Evolutionary conservation across 2,888 invertebrate species (phyloP), one percentile per base, ranked within the genome.

Genomic region (Melipona bicolor): DNA sequence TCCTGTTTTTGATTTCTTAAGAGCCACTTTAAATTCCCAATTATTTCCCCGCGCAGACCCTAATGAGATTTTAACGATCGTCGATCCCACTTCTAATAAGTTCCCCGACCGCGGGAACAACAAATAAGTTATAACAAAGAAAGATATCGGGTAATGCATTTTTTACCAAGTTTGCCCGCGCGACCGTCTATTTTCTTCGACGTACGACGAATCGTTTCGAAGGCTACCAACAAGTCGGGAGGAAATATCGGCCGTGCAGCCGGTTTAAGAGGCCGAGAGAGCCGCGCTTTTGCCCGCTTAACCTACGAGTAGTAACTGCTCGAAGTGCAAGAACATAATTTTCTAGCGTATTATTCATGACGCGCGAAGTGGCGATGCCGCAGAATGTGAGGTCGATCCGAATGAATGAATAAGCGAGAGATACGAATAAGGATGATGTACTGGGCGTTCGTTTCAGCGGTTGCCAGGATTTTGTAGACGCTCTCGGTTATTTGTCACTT

Each of bases 291-390:
- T 11, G 62, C 62, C 36, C 36, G 72, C 64, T 32, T 32, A 36
- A 52, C 21, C 24, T 43, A 43, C 43, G 43, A 52, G 78, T 61
- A 52, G 78, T 61, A 68, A 78, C 72, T 32, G 68, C 56, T 43
- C 81, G 24, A 49, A 50, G 56, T 50, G 68, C 54, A 62, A 68
- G 69, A 73, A 69, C 68, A 61, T 79, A 73, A 81, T 81, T 79
- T 81, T 59, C 54, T 24, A 24, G 50, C 73, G 81, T 69, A 79
- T 79, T 81, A 81, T 79, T 73, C 79, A 79, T 71, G 68, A 56
- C 13, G 72, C 27, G 27, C 36, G 52, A 68, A 76, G 65, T 65
- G 74, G 64, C 32, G 50, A 64, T 64, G 64, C 64, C 11, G 64
- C 32, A 59, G 76, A 50, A 76, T 27, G 50, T 13, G 69, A 76